phyloP scores from a whole-genome alignment of 2,888 invertebrate species.

The Eremobia ochroleuca region DNA sequence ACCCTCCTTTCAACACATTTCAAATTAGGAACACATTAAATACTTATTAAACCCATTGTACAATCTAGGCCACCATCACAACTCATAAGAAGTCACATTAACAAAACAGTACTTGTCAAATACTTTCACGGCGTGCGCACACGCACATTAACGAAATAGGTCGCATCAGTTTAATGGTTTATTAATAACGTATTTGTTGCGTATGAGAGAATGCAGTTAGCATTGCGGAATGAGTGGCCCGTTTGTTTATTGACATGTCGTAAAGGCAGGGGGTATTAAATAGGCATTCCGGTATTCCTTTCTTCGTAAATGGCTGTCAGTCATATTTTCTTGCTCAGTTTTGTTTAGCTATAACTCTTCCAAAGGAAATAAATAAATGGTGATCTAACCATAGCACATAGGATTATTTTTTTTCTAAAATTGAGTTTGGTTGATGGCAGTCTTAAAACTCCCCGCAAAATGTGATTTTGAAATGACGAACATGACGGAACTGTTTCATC shows the following conservation, averaged over 20 bases:
- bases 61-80: constrained; percentile 45
- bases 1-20: constrained; percentile 12
- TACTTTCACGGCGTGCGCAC: constrained; percentile 47
- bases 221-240: constrained; percentile 32
- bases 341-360: too few relatives aligned
- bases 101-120: constrained; percentile 56
- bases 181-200: constrained; percentile 65
- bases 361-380: too few relatives aligned
- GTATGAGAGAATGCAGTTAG: constrained; percentile 57
- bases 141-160: constrained; percentile 62
- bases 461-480: background rate
- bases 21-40: constrained; percentile 56
- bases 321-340: too few relatives aligned
- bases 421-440: too few relatives aligned
- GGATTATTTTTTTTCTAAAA: too few relatives aligned
- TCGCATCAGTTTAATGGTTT: constrained; percentile 67
- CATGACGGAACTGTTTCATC: background rate
- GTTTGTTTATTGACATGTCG: constrained; percentile 45
- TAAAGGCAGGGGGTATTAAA: constrained; percentile 25
- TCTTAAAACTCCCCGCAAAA: too few relatives aligned
- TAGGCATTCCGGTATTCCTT: constrained; percentile 24
- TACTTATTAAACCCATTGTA: constrained; percentile 24
- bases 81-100: constrained; percentile 42
- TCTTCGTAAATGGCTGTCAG: too few relatives aligned
- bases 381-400: too few relatives aligned